A percentile compares a stretch with the other conserved stretches of the same genome.
phyloP scores from a whole-genome alignment of 1,140 invertebrate genomes.

The Drosophila asahinai region DNA sequence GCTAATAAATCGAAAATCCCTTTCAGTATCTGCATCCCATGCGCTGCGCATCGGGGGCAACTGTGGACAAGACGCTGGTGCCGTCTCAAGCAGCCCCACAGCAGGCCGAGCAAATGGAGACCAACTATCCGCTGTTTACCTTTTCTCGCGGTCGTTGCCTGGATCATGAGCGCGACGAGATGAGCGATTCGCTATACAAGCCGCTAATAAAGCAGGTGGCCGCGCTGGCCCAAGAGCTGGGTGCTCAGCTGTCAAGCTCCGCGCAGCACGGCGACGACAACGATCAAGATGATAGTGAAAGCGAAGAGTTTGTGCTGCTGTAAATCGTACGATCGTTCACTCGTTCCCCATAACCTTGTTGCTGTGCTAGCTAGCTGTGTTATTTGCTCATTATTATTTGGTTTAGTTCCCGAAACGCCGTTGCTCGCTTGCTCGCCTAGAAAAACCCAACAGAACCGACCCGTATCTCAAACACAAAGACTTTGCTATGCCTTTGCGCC shows the following conservation, averaged over 20 bases:
- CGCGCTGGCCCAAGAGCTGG: constrained; percentile 85
- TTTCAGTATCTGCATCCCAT: constrained; percentile 88
- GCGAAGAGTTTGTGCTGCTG: constrained; percentile 90
- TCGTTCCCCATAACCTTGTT: constrained; percentile 19
- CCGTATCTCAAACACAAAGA: constrained; percentile 79
- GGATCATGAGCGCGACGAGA: constrained; percentile 86
- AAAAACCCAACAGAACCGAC: constrained; percentile 51
- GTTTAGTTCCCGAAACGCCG: constrained; percentile 48
- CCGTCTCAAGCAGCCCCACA: constrained; percentile 30
- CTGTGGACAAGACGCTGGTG: constrained; percentile 49
- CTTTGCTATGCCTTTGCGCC: constrained; percentile 71
- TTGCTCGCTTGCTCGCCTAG: constrained; percentile 66
- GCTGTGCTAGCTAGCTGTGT: constrained; percentile 65
- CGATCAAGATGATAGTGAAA: constrained; percentile 89
- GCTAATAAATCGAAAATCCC: neutral
- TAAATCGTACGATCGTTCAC: constrained; percentile 29
- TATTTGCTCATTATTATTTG: constrained; percentile 60
- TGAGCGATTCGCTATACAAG: constrained; percentile 86
- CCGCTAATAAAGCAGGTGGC: constrained; percentile 86
- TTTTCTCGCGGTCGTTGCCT: constrained; percentile 90
- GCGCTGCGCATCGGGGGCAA: constrained; percentile 81
- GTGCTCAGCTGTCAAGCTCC: constrained; percentile 37
- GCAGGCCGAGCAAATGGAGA: constrained; percentile 84
- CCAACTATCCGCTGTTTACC: constrained; percentile 93
- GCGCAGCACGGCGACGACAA: constrained; percentile 85